phyloP scores from a whole-genome alignment of 2,113 vertebrate species.

The Cinclus mexicanus region DNA sequence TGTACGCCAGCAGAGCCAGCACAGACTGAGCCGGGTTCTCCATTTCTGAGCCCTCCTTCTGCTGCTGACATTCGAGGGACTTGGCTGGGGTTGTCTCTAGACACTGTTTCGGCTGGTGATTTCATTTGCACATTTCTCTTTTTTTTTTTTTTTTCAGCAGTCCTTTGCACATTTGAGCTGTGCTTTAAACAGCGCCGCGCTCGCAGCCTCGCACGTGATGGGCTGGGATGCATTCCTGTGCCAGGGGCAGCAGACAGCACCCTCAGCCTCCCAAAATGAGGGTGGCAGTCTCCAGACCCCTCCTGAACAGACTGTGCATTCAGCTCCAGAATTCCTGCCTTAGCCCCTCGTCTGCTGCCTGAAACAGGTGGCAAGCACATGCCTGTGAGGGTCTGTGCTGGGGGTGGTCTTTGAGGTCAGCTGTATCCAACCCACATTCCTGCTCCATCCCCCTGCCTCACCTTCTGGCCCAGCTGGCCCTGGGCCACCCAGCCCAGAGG shows the following conservation, averaged over 20 bases:
- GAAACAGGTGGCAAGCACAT: slow-evolving; percentile 54
- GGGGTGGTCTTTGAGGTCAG: slow-evolving; percentile 15
- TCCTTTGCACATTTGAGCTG: neutral
- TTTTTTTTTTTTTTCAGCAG: neutral
- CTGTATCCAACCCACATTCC: slow-evolving; percentile 2
- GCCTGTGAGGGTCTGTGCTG: neutral
- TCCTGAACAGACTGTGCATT: slow-evolving; percentile 26
- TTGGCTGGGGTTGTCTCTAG: slow-evolving; percentile 29
- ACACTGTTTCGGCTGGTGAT: slow-evolving; percentile 20
- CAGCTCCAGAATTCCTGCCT: slow-evolving; percentile 35
- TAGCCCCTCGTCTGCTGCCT: neutral
- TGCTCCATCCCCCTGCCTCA: neutral
- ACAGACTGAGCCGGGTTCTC: neutral
- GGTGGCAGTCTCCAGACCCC: neutral
- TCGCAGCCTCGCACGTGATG: neutral
- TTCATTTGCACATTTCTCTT: neutral
- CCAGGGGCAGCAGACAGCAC: neutral
- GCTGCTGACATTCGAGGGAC: slow-evolving; percentile 35
- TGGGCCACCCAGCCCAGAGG: neutral
- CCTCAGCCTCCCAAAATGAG: neutral
- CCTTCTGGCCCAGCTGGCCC: neutral
- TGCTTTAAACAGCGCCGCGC: neutral
- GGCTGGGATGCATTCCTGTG: neutral
- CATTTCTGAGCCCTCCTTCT: slow-evolving; percentile 1
- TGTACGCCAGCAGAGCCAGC: slow-evolving; percentile 34